Evolutionary conservation across 1,140 invertebrate species (phyloP), one percentile per base, ranked within the genome.

Genomic region (Pomacea maculata): DNA sequence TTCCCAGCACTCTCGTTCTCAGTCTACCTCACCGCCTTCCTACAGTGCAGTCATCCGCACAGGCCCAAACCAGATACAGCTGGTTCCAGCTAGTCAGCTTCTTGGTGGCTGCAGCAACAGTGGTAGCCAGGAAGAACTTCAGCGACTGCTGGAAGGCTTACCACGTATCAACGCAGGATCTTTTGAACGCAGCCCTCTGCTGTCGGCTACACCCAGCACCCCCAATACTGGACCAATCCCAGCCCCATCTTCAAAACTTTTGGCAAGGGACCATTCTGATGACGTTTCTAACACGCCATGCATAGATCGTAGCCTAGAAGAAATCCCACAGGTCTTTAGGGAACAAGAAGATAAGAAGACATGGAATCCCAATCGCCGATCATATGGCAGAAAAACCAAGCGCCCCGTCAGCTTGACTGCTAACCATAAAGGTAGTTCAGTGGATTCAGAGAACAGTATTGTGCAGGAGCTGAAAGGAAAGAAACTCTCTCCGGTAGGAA

Each of bases 41-140:
- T 90, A 87, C 75, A 90, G 89, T 82, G 87, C 88, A 34, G 89
- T 90, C 15, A 89, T 90, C 52, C 83, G 89, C 63, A 88, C 87
- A 14, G 89, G 89, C 55, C 89, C 89, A 80, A 88, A 90, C 83
- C 86, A 87, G 78, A 90, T 90, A n/a, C 86, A 89, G 80, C 83
- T 90, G 82, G 87, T 90, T 21, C 85, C 87, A 21, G 85, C 88
- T 64, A 85, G 84, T 45, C 84, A 86, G 57, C 67, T 83, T 68
- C 52, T 78, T 12, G 72, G 80, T 64, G 84, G 83, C 57, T 75
- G 78, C 8, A 80, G 63, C 17, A 80, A 80, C n/a, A 78, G 81
- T 29, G 83, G 83, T n/a, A 84, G 85, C 63, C 82, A 86, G 73
- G 80, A 88, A 74, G 86, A 88, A 74, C 79, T 90, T 61, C 86